Evolutionary conservation across 2,797 vertebrate species (phyloP), one percentile per base, ranked within the genome.

Genomic region (Carcharodon carcharias): DNA sequence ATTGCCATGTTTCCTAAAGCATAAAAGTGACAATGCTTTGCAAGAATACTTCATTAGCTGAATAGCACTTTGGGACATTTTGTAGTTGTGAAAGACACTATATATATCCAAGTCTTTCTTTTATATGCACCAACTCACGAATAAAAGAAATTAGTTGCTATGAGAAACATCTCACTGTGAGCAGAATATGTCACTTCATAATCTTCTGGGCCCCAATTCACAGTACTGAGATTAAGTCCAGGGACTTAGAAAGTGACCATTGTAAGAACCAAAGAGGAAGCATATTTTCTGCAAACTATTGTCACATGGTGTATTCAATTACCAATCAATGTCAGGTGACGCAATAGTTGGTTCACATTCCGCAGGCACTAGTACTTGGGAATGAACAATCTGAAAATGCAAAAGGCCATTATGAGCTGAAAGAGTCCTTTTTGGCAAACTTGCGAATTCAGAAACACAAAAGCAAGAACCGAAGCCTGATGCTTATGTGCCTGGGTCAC

Each of bases 371-470:
- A 45, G 61, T 91, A 67, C n/a, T 45, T 93, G 91, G 63, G 61
- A 67, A 40, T 11, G 23, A 45, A 65, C 91, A 93, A 28, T 45
- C 1, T 93, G 23, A 9, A 93, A 92, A 93, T 50, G 82, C 45
- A 93, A 93, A 67, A 63, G 88, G 63, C 91, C 91, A 45, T 67
- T 93, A 67, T 93, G 63, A 67, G 63, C 94, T 77, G 18, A 54
- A 45, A 54, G 50, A 35, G 14, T 63, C 14, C 54, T 73, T 50
- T 56, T n/a, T 95, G 65, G 67, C 71, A 56, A 56, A 77, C 12
- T 35, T 0, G 67, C 73, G 94, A 92, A 12, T 35, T 95, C 45
- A 73, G 67, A 95, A 73, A 71, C 69, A 35, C 69, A 77, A 77
- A 67, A 67, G 88, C 88, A 35, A 91, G 40, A 73, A 73, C 69